Evolutionary conservation across 2,797 vertebrate species (phyloP), one percentile per base, ranked within the genome.

Genomic region (Tenualosa thibaudeaui): DNA sequence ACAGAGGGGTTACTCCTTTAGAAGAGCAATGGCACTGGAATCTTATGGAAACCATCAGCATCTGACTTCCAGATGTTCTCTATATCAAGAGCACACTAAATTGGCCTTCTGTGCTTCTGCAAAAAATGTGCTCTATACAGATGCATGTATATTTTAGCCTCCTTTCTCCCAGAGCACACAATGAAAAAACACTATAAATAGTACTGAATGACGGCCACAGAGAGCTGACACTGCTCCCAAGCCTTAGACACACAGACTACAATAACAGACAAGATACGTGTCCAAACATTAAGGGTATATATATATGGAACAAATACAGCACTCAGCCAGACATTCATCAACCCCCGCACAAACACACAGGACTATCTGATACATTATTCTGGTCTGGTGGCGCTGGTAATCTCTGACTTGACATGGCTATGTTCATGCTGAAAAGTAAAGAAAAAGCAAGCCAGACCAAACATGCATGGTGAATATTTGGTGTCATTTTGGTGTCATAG

Each of bases 61-160:
- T 94, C 92, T 94, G 94, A 93, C 83, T 87, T 84, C 91, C 94
- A 94, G 93, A 94, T 94, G 94, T 93, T 90, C 86, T 12, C 60
- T 83, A 43, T 37, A 50, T 71, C 68, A 22, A 31, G 31, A 81
- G 31, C 75, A 75, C 37, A 40, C 84, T 26, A 19, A 19, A 81
- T 78, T 51, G 40, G 19, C 71, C 91, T 89, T 31, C 90, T 86
- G 89, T 89, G 86, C 75, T 86, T 91, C 90, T 91, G 91, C 87
- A 58, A 75, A 51, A 51, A 81, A 43, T 56, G 62, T 82, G 43
- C 40, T 43, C 40, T 17, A 43, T 46, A 43, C 71, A 78, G 37
- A 78, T 78, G 58, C 58, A 24, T 22, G 22, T 37, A 78, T 46
- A 31, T 71, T 46, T 43, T 5, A 46, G 43, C 37, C 40, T 78